A percentile compares a stretch with the other conserved stretches of the same genome.
Evolutionary conservation across 2,113 vertebrate genomes (phyloP).

Genomic region (Asarcornis scutulata): DNA sequence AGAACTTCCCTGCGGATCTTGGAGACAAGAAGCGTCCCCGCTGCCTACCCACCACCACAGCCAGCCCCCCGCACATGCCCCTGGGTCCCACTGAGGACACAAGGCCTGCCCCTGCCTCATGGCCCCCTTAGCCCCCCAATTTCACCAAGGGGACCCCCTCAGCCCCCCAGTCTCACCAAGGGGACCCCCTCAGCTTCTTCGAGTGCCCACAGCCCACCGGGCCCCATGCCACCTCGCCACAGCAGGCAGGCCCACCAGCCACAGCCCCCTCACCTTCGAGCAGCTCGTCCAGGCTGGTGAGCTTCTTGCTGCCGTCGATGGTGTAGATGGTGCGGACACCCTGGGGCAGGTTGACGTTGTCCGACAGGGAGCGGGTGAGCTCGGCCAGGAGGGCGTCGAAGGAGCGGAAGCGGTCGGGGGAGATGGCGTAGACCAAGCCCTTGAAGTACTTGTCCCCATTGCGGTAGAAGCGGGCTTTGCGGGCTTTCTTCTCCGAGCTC

Average conservation of each 20-base stretch:
- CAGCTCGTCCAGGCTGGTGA: constrained; percentile 91
- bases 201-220: not conserved
- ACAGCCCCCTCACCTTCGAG: constrained; percentile 85
- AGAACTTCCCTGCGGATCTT: not conserved
- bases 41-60: not conserved
- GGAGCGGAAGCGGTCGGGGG: constrained; percentile 91
- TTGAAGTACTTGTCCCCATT: constrained; percentile 98
- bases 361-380: constrained; percentile 92
- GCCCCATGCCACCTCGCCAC: fast-evolving
- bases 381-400: constrained; percentile 93
- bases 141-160: not conserved
- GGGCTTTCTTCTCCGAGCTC: constrained; percentile 92
- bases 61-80: fast-evolving
- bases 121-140: no score
- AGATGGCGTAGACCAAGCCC: constrained; percentile 94
- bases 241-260: not conserved
- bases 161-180: not conserved
- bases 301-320: constrained; percentile 87
- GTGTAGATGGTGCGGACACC: constrained; percentile 92
- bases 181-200: not conserved
- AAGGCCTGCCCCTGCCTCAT: fast-evolving
- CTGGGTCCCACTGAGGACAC: fast-evolving
- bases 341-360: constrained; percentile 95
- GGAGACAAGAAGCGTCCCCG: not conserved
- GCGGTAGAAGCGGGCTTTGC: constrained; percentile 95